phyloP scores from a whole-genome alignment of 2,797 vertebrate genomes.

The Hylomyscus alleni region DNA sequence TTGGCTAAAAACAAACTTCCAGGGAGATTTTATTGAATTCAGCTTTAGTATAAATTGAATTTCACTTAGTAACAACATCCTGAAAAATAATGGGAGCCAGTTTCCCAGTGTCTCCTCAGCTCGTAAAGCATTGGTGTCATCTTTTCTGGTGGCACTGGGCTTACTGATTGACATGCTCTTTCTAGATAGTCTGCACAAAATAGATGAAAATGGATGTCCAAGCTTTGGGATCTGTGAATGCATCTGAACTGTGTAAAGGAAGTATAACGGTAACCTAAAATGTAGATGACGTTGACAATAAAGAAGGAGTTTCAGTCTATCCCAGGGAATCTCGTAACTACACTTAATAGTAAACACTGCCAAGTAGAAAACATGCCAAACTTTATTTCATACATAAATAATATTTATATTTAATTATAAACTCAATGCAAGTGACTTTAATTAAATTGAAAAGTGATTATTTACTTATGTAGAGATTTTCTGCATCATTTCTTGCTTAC shows the following conservation, averaged over 20 bases:
- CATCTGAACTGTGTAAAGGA: neutral
- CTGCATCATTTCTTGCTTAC: slow-evolving; percentile 15
- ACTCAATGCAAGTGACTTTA: slow-evolving; percentile 11
- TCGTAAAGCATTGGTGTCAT: no score
- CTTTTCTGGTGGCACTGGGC: neutral
- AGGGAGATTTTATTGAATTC: neutral
- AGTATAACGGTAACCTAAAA: slow-evolving; percentile 38
- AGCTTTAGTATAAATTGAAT: neutral
- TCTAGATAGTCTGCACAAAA: neutral
- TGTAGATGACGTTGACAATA: slow-evolving; percentile 17
- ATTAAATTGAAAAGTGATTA: slow-evolving; percentile 62
- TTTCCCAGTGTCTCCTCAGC: neutral
- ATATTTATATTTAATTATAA: slow-evolving; percentile 55
- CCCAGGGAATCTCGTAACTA: neutral
- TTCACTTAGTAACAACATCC: neutral
- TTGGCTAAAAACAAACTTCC: slow-evolving; percentile 28
- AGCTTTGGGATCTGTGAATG: slow-evolving; percentile 16
- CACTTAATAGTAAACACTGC: neutral
- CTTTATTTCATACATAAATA: slow-evolving; percentile 18
- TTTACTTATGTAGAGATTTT: slow-evolving; percentile 62
- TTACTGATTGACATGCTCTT: neutral
- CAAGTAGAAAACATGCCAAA: slow-evolving; percentile 34
- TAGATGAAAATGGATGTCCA: neutral
- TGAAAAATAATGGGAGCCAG: neutral
- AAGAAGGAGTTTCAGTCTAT: neutral